Percentiles rank a stretch among this genome's conserved stretches.
Conservation (phyloP, 2,797 vertebrate genomes). For the Manis javanica region DNA sequence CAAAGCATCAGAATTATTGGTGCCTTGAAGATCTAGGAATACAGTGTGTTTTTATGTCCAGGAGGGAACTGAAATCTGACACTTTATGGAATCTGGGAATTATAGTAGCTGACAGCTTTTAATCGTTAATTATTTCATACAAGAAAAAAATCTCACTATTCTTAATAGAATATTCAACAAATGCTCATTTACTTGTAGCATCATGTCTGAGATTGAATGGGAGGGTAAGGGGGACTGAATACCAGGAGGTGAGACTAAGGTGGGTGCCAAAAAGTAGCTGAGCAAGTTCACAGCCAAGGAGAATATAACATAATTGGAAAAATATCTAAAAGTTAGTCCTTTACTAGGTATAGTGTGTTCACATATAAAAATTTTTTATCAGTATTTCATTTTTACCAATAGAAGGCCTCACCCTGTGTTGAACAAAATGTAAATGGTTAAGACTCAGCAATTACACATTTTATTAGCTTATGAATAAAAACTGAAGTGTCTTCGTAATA, state of each 20-base stretch:
- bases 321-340: not conserved
- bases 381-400: slow-evolving; percentile 2
- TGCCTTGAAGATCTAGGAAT: not conserved
- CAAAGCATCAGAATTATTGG: not conserved
- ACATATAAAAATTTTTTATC: not conserved
- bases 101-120: not conserved
- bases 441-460: slow-evolving; percentile 9
- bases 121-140: not conserved
- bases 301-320: not conserved
- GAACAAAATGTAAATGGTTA: not conserved
- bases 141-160: not conserved
- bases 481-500: not conserved
- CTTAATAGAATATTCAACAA: not conserved
- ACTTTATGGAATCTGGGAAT: not conserved
- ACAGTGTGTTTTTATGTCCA: not conserved
- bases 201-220: not conserved
- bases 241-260: not conserved
- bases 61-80: not conserved
- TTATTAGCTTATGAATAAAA: slow-evolving; percentile 43
- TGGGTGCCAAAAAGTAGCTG: not conserved
- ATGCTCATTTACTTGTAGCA: not conserved
- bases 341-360: not conserved
- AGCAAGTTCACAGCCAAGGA: not conserved
- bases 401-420: not conserved
- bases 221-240: not conserved